Conservation (phyloP, 2,113 vertebrate species). For the Ibidorhyncha struthersii region DNA sequence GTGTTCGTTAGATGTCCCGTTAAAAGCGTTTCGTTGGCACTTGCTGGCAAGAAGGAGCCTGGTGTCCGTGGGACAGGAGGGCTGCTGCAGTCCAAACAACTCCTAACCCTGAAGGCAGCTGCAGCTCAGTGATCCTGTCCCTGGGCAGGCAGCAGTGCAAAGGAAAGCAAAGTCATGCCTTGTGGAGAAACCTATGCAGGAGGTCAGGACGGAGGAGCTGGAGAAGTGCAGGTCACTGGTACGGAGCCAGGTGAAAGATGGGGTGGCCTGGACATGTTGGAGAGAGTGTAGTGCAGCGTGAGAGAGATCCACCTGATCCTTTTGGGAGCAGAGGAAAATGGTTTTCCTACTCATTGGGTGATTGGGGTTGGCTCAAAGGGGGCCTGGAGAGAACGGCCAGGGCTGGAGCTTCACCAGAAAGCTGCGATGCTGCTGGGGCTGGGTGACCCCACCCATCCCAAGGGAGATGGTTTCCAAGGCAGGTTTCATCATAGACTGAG, state of each 20-base stretch:
- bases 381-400: not conserved
- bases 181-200: not conserved
- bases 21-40: not conserved
- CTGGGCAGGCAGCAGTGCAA: not conserved
- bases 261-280: not conserved
- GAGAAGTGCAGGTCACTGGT: not conserved
- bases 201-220: not conserved
- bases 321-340: not conserved
- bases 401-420: not conserved
- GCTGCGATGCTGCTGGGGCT: not conserved
- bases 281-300: not conserved
- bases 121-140: fast-evolving
- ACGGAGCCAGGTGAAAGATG: not conserved
- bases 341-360: not conserved
- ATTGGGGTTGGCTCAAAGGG: not conserved
- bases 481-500: constrained; percentile 18
- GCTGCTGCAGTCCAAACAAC: not conserved
- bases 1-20: not conserved
- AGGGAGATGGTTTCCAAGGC: constrained; percentile 26
- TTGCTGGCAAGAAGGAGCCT: not conserved
- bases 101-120: not conserved
- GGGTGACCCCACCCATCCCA: constrained; percentile 17
- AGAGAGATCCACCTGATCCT: not conserved
- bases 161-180: not conserved
- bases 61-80: not conserved